Evolutionary conservation across 2,797 vertebrate species (phyloP).

Genomic region (Cryptoprocta ferox): DNA sequence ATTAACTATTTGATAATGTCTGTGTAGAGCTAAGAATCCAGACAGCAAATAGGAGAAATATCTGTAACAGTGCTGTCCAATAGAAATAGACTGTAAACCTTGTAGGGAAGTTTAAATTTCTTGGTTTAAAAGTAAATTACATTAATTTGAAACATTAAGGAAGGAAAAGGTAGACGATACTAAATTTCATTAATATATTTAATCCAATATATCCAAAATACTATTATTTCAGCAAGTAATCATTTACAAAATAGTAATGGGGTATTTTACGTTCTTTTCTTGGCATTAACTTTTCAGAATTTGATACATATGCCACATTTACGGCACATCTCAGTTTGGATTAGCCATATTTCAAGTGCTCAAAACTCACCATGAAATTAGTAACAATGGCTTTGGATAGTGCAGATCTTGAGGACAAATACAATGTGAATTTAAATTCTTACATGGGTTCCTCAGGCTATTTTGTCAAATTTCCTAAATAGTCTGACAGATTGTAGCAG

Average conservation of each 20-base stretch:
- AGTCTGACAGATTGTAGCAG: too few relatives aligned
- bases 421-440: neutral
- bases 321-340: neutral
- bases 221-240: neutral
- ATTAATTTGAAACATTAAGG: neutral
- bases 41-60: neutral
- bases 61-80: neutral
- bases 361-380: neutral
- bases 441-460: neutral
- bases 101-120: neutral
- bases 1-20: neutral
- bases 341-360: neutral
- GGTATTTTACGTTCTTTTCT: neutral
- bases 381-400: too few relatives aligned
- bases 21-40: neutral
- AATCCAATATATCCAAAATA: neutral
- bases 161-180: neutral
- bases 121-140: slow-evolving; percentile 9
- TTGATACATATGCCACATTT: neutral
- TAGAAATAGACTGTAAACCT: neutral
- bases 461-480: neutral
- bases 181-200: neutral
- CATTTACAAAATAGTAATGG: neutral
- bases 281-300: neutral
- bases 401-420: neutral